phyloP scores from a whole-genome alignment of 1,140 invertebrate genomes.

The Drosophila serrata region DNA sequence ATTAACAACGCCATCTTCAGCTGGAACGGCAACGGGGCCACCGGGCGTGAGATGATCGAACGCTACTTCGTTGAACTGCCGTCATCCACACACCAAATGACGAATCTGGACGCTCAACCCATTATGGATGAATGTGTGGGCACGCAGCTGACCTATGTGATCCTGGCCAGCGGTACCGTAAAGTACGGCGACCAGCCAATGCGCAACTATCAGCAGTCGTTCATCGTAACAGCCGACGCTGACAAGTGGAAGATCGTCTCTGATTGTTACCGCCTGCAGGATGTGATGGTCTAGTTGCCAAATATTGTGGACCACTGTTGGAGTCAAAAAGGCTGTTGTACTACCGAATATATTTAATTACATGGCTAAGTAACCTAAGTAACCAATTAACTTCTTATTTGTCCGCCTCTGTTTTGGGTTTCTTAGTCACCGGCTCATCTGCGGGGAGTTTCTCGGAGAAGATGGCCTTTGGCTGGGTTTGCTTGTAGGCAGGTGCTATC shows the following conservation, averaged over 20 bases:
- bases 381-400: conserved; percentile 24
- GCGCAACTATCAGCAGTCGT: conserved; percentile 92
- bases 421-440: conserved; percentile 51
- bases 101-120: conserved; percentile 92
- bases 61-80: conserved; percentile 92
- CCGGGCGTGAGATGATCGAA: conserved; percentile 91
- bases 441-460: conserved; percentile 86
- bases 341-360: conserved; percentile 36
- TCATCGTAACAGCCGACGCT: conserved; percentile 92
- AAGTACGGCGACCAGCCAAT: conserved; percentile 87
- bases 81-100: conserved; percentile 89
- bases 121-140: conserved; percentile 89
- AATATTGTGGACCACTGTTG: background rate
- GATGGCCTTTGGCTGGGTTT: conserved; percentile 93
- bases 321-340: conserved; percentile 22
- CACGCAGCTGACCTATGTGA: conserved; percentile 90
- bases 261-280: conserved; percentile 92
- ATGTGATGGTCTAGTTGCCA: conserved; percentile 60
- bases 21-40: conserved; percentile 94
- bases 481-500: conserved; percentile 96
- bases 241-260: conserved; percentile 96
- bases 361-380: conserved; percentile 20
- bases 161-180: conserved; percentile 91
- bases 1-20: conserved; percentile 91
- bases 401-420: conserved; percentile 52